Percentiles rank a stretch among this genome's conserved stretches.
phyloP scores from a whole-genome alignment of 2,113 vertebrate genomes.

The Nesoenas mayeri region DNA sequence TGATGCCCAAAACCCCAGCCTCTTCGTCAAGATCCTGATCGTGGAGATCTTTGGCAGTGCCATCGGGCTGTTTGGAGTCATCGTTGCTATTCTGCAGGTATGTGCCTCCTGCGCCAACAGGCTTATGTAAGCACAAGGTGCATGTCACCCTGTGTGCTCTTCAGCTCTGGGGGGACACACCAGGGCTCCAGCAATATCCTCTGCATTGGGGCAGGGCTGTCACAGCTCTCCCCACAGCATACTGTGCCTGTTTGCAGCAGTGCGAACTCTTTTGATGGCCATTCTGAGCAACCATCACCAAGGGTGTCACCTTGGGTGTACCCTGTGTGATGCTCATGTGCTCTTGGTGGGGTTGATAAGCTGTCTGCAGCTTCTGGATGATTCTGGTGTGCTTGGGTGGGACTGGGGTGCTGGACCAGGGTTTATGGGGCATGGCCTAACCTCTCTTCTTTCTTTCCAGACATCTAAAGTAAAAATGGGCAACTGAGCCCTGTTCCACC shows the following conservation, averaged over 20 bases:
- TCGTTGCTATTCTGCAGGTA: slow-evolving; percentile 98
- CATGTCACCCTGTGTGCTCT: background rate
- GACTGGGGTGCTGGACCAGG: background rate
- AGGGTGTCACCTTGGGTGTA: background rate
- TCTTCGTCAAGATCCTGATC: slow-evolving; percentile 98
- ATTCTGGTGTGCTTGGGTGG: background rate
- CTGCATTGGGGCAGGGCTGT: background rate
- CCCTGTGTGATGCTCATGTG: background rate
- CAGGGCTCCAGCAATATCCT: background rate
- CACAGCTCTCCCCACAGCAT: background rate
- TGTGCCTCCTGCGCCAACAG: background rate
- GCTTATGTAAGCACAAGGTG: background rate
- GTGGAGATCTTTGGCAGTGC: slow-evolving; percentile 99
- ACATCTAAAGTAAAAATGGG: slow-evolving; percentile 99
- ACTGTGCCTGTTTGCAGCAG: background rate
- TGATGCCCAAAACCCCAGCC: slow-evolving; percentile 95
- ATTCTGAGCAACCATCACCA: background rate
- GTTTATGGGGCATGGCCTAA: background rate
- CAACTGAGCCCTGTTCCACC: slow-evolving; percentile 74
- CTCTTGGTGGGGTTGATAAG: background rate
- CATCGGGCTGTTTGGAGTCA: slow-evolving; percentile 96
- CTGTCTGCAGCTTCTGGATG: background rate
- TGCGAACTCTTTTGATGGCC: background rate
- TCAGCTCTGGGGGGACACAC: background rate
- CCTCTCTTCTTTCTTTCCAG: slow-evolving; percentile 72